Evolutionary conservation across 2,888 invertebrate species (phyloP), one percentile per base, ranked within the genome.

Genomic region (Microplitis deprimator): DNA sequence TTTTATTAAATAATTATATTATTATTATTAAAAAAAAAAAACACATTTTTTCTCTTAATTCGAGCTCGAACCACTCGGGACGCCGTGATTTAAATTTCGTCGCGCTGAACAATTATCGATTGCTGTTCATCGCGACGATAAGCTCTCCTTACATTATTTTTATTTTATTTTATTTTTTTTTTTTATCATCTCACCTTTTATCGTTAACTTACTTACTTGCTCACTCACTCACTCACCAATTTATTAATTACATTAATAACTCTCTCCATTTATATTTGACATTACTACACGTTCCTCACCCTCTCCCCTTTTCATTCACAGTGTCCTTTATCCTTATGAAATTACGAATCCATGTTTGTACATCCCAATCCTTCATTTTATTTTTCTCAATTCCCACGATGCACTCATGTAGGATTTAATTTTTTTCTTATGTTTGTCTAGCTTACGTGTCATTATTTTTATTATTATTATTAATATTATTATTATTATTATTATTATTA

Each of bases 381-480:
- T 79, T 79, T 81, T 81, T 82, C 81, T 81, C 80, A 79, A 76
- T 70, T 79, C 77, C 80, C 73, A 77, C 76, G 75, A 78, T 81
- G 81, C 82, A 79, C 78, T 80, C 81, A 79, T 83, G 76, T 82
- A 83, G 80, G 76, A 40, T 39, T 70, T 64, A 69, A 65, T 73
- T 76, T 70, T 73, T 65, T 65, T 73, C 73, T 75, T 71, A 76
- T 76, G 71, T 81, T 80, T 79, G 81, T 82, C 80, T 82, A 83
- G 82, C 82, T 81, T 80, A 81, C 75, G 78, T 77, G 78, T 81
- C 81, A 82, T 81, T 79, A 81, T 79, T 81, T 81, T 79, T 82
- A 80, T 81, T 80, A 81, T 77, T 81, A 81, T 81, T 78, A 78
- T 79, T 81, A 77, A 74, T 79, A 78, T 76, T 79, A 75, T 79